Conservation (phyloP, 1,140 invertebrate species). For the Acromyrmex echinatior region DNA sequence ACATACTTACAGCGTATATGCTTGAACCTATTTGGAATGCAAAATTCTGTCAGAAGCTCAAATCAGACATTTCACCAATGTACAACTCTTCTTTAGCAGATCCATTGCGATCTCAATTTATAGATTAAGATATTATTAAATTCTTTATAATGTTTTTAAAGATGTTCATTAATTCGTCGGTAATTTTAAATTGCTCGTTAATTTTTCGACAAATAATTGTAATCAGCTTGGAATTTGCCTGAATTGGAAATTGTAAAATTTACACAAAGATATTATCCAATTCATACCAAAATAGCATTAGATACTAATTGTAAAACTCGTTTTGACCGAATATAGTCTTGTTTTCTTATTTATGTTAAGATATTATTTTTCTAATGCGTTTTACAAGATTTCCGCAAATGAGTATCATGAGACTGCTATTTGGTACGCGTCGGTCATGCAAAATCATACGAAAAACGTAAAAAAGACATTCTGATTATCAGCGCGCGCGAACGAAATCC, state of each 20-base stretch:
- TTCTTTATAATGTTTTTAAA: too few species aligned
- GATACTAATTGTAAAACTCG: too few species aligned
- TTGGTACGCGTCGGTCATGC: slow-evolving; percentile 15
- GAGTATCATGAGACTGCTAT: neutral
- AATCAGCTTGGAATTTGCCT: too few species aligned
- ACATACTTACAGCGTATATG: neutral
- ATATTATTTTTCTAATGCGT: neutral
- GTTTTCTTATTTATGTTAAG: neutral
- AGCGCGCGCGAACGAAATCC: slow-evolving; percentile 45
- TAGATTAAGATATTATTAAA: neutral
- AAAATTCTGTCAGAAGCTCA: neutral
- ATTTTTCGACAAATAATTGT: too few species aligned
- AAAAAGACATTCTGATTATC: slow-evolving; percentile 49
- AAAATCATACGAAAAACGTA: slow-evolving; percentile 30
- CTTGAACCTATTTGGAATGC: neutral
- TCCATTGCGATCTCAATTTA: neutral
- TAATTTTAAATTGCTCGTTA: too few species aligned
- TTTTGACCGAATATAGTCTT: too few species aligned
- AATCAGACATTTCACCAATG: neutral
- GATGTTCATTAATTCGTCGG: too few species aligned
- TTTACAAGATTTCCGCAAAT: slow-evolving; percentile 19
- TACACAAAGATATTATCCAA: too few species aligned
- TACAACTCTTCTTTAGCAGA: neutral
- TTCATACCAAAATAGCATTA: too few species aligned
- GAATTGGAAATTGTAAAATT: too few species aligned